Percentiles rank a stretch among this genome's conserved stretches.
These are phyloP conservation scores for Orthonyx spaldingii DNA, from an alignment of 2,113 vertebrate species.

Conservation along the genomic window DNA sequence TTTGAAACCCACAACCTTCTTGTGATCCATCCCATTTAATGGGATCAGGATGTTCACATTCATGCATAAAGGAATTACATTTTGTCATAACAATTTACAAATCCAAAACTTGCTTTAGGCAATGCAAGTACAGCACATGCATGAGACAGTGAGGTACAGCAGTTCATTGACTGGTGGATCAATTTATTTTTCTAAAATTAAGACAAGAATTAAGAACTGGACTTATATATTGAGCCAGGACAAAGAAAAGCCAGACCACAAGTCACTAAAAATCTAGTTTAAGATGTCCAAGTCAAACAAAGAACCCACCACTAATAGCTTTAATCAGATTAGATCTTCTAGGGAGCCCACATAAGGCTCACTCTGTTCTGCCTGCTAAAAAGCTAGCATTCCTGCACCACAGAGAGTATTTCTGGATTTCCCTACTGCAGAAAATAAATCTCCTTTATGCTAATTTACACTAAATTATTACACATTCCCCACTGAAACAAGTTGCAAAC, in stretches of 20 bases:
- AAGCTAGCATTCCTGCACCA: neutral
- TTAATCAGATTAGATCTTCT: neutral
- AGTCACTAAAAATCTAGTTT: neutral
- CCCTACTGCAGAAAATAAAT: neutral
- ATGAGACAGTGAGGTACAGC: neutral
- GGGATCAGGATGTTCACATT: neutral
- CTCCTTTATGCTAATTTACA: neutral
- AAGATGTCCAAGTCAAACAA: neutral
- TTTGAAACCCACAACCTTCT: neutral
- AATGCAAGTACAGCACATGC: neutral
- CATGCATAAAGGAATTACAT: neutral
- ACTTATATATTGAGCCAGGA: neutral
- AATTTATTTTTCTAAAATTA: neutral
- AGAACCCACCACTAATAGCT: neutral
- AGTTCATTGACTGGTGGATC: neutral
- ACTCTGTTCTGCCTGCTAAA: neutral
- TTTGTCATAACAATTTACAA: neutral
- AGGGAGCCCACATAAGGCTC: neutral
- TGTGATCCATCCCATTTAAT: neutral
- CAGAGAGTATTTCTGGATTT: fast-evolving
- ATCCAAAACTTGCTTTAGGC: neutral
- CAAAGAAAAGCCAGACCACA: neutral
- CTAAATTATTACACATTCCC: neutral
- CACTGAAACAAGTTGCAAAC: neutral
- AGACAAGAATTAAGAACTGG: neutral